phyloP scores from a whole-genome alignment of 2,113 vertebrate species.

The Gasterosteus nipponicus region DNA sequence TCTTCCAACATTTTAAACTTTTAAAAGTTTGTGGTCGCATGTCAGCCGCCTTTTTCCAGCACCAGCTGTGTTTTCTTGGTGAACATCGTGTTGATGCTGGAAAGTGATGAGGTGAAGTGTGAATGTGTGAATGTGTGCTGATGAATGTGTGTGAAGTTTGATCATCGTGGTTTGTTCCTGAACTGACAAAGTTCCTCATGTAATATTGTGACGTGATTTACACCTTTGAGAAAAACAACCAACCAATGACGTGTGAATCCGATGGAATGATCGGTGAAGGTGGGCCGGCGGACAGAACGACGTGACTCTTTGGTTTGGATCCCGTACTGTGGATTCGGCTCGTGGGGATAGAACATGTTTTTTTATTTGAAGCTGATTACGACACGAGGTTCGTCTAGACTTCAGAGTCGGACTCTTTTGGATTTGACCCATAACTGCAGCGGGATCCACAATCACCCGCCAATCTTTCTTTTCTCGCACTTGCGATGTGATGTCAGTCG shows the following conservation, averaged over 20 bases:
- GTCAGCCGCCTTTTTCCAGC: neutral
- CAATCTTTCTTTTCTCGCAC: neutral
- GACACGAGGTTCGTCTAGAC: no score
- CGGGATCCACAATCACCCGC: conserved; percentile 20
- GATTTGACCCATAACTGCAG: neutral
- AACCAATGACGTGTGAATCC: no score
- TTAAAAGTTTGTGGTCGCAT: neutral
- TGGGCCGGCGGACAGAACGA: no score
- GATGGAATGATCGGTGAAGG: no score
- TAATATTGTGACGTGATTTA: neutral
- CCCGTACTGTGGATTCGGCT: no score
- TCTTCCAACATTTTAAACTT: neutral
- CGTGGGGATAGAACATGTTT: no score
- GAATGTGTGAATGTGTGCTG: neutral
- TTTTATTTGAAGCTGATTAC: no score
- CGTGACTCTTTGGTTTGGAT: no score
- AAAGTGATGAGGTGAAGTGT: neutral
- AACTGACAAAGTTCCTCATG: no score
- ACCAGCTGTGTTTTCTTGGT: neutral
- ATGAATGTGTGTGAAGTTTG: neutral
- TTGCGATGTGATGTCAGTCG: conserved; percentile 52
- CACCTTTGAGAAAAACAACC: neutral
- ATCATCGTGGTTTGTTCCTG: neutral
- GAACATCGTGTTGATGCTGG: neutral
- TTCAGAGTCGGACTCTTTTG: neutral